Conservation (phyloP, 2,797 vertebrate genomes). For the Loriculus beryllinus region DNA sequence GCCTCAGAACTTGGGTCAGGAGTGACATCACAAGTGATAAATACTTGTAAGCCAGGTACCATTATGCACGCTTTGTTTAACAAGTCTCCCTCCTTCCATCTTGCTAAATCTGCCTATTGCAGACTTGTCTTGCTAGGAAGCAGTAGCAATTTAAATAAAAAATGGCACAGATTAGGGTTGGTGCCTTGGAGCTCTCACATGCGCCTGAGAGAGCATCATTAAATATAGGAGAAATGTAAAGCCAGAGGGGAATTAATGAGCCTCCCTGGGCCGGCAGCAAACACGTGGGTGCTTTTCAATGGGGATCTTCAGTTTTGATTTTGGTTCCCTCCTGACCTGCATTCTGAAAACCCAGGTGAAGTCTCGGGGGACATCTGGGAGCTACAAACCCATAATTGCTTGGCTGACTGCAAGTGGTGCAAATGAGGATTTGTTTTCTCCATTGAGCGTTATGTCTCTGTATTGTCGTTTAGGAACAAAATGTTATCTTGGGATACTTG, state of each 20-base stretch:
- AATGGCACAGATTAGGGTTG: not conserved
- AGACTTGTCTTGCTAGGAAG: not conserved
- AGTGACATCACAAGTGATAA: not conserved
- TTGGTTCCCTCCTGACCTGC: not conserved
- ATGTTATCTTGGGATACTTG: not conserved
- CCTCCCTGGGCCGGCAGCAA: not conserved
- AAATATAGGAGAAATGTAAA: not conserved
- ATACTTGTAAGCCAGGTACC: not conserved
- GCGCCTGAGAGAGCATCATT: not conserved
- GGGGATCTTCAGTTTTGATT: not conserved
- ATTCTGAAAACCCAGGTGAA: not conserved
- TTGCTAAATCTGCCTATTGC: not conserved
- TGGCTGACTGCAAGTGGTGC: not conserved
- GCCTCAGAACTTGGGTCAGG: not conserved
- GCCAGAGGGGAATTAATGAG: not conserved
- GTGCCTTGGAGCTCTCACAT: not conserved
- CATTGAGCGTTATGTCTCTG: not conserved
- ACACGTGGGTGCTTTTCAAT: not conserved
- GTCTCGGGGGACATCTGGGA: not conserved
- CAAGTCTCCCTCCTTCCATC: not conserved
- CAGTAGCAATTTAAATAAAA: not conserved
- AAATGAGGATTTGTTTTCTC: not conserved
- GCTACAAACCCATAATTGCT: not conserved
- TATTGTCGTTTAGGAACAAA: not conserved
- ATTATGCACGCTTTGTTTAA: not conserved